phyloP scores from a whole-genome alignment of 2,888 invertebrate genomes.

The Cactoblastis cactorum region DNA sequence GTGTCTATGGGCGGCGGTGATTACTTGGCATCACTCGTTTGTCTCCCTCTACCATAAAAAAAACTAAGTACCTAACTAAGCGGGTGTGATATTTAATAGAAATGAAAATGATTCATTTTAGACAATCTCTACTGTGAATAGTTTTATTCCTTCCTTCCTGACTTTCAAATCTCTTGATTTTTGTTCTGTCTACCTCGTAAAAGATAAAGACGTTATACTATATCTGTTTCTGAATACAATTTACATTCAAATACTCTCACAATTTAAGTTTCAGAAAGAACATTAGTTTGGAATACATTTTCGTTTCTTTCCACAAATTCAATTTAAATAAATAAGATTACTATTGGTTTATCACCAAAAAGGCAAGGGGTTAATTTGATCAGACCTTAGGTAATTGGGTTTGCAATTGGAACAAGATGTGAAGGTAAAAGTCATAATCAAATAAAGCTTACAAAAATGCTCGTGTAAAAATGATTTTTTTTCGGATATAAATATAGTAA shows the following conservation, averaged over 20 bases:
- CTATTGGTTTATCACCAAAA: slow-evolving; percentile 7
- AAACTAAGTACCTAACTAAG: too few relatives aligned
- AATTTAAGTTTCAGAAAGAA: not conserved
- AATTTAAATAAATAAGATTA: slow-evolving; percentile 1
- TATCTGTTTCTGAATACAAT: not conserved
- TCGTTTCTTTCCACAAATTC: not conserved
- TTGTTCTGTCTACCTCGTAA: too few relatives aligned
- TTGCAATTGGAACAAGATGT: slow-evolving; percentile 4
- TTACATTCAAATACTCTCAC: too few relatives aligned
- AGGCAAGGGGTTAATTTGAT: slow-evolving; percentile 13
- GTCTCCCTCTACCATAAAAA: too few relatives aligned
- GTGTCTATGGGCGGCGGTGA: too few relatives aligned
- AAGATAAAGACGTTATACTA: not conserved
- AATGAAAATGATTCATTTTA: too few relatives aligned
- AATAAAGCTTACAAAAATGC: not conserved
- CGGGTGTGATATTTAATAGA: too few relatives aligned
- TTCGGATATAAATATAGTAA: too few relatives aligned
- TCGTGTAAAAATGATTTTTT: not conserved
- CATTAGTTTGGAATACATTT: not conserved
- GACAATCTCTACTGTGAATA: too few relatives aligned
- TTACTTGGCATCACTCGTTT: too few relatives aligned
- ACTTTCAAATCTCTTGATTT: too few relatives aligned
- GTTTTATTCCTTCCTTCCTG: too few relatives aligned
- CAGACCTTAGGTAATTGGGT: slow-evolving; percentile 7
- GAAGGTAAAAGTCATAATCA: slow-evolving; percentile 2